Evolutionary conservation across 2,797 vertebrate genomes (phyloP), one percentile per base, ranked within the genome.

Genomic region (Telmatherina bonti): DNA sequence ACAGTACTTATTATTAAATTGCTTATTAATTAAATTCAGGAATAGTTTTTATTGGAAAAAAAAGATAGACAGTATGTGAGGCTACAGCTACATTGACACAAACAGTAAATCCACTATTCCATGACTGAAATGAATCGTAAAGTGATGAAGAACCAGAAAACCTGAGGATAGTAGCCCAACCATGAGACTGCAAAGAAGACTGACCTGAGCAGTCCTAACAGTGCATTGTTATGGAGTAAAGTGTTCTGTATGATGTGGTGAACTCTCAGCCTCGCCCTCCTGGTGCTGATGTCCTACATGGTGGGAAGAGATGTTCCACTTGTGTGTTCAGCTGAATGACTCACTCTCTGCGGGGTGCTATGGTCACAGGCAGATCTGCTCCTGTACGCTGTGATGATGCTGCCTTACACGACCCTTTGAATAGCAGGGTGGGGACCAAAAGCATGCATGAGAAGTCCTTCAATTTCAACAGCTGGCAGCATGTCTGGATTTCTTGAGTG

Each of bases 271-370:
- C 51, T 12, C 26, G 26, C 36, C 20, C n/a, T 35, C 20, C 12
- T 20, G 22, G 51, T 15, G 63, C 10, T 22, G 52, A 65, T 55
- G 35, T 43, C 51, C 12, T 65, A 10, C 36, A 22, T 38, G 35
- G 52, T 65, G 27, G 18, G 26, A n/a, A 30, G 35, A 65, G 24
- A 11, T n/a, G 26, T 64, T 36, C 33, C 27, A 49, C 18, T 38
- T 38, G 36, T 29, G 33, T 41, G 49, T 54, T 65, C 12, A 10
- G 51, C 26, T 65, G 20, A 55, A 65, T 55, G 26, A 65, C 22
- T 41, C 63, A 22, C 36, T 22, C 36, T 30, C 35, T 29, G 18
- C 53, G 16, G n/a, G 60, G 29, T 31, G 12, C 29, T 9, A 15
- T 33, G 47, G 20, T 33, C 26, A 29, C 51, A 30, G 45, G 45